Base-by-base conservation (phyloP, 2,888 invertebrate genomes). In the Stenoptilia bipunctidactyla region DNA sequence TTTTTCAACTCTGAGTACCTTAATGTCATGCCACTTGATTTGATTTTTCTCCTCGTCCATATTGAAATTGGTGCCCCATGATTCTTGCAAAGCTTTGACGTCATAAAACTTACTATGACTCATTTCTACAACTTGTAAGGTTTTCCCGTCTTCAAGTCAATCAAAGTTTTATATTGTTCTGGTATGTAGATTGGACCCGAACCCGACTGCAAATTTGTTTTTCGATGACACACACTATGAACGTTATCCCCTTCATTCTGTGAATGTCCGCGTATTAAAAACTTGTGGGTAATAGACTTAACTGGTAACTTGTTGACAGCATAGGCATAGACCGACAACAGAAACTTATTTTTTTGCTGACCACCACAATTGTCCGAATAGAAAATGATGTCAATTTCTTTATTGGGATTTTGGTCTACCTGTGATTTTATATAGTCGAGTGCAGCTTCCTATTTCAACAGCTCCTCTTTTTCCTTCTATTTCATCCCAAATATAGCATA, bases 71-170 rank as follows among this genome's bases (percentile, higher is more conserved):
- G 37, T 43, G 6, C 45, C 50, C 46, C 46, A 45, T 1, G 14
- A 9, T 40, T 49, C 47, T 44, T 45, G 47, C 25, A 53, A 40
- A 10, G 25, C 13, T 46, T 56, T 53, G 13, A 55, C 12, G 36
- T 57, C 50, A 34, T 43, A 46, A 49, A 56, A 58, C 20, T 42
- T 39, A 30, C 49, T 44, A 45, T 50, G 46, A 9, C 41, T 46
- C 43, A 56, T 43, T 44, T 56, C 55, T 25, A 13, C 1, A 57
- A 52, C 27, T 39, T 43, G 35, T 46, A 53, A 5, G 52, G 43
- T 14, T 34, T 39, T 36, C 51, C 53, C 39, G 48, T 44, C 41
- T 58, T 60, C 46, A 51, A 55, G 2, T 54, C 53, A 15, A 60
- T 58, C 15, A 56, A 36, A 13, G 49, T 48, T 12, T 14, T 14